Evolutionary conservation across 2,113 vertebrate genomes (phyloP).

Genomic region (Centropus unirufus): DNA sequence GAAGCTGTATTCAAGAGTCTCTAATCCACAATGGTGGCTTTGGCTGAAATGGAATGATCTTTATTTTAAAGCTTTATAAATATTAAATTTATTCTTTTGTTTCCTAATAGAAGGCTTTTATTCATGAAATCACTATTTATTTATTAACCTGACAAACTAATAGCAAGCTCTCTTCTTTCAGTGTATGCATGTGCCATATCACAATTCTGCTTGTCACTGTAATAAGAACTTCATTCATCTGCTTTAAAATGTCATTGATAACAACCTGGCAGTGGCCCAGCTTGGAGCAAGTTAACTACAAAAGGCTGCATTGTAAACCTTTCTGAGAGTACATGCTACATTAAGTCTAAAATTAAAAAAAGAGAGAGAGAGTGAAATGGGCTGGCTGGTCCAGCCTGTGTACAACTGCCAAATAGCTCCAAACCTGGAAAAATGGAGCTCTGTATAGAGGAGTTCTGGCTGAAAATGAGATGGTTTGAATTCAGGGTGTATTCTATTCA

Average conservation of each 20-base stretch:
- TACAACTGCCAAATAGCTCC: constrained; percentile 19
- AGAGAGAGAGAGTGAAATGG: neutral
- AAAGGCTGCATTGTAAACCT: constrained; percentile 62
- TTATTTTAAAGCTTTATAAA: constrained; percentile 62
- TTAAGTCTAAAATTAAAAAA: constrained; percentile 47
- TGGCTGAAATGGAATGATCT: constrained; percentile 26
- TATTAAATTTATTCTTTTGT: constrained; percentile 62
- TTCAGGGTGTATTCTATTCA: neutral
- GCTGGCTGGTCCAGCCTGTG: neutral
- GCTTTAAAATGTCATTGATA: constrained; percentile 70
- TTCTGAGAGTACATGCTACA: constrained; percentile 44
- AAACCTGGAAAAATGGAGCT: constrained; percentile 11
- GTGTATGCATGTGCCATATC: constrained; percentile 52
- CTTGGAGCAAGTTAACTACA: constrained; percentile 61
- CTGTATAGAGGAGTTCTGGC: neutral
- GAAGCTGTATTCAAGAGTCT: neutral
- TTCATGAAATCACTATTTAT: constrained; percentile 51
- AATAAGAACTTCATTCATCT: constrained; percentile 69
- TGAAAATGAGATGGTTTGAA: neutral
- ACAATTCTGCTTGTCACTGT: constrained; percentile 51
- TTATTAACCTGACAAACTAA: constrained; percentile 69
- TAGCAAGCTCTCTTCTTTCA: constrained; percentile 61
- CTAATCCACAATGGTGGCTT: neutral
- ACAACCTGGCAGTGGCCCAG: constrained; percentile 63
- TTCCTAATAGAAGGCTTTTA: constrained; percentile 61